phyloP scores from a whole-genome alignment of 2,888 invertebrate species.

The Lingula anatina region DNA sequence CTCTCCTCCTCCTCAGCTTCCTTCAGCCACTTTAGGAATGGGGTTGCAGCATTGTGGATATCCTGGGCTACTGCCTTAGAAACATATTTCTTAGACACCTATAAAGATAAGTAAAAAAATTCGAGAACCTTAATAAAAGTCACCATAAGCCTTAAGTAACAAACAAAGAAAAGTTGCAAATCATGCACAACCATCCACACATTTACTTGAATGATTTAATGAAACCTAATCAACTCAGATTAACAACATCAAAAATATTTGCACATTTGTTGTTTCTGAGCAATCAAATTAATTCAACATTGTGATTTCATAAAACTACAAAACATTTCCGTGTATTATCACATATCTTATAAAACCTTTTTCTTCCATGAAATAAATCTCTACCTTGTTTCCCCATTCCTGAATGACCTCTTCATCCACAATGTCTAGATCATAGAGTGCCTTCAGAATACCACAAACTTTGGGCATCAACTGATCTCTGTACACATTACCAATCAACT shows the following conservation, averaged over 20 bases:
- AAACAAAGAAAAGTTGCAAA: background rate
- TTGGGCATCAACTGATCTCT: slow-evolving; percentile 72
- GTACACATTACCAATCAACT: slow-evolving; percentile 75
- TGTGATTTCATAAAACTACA: no score
- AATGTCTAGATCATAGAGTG: slow-evolving; percentile 91
- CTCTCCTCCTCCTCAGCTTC: slow-evolving; percentile 87
- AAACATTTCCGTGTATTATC: no score
- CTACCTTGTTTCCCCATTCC: slow-evolving; percentile 93
- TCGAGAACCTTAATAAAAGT: no score
- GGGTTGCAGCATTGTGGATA: slow-evolving; percentile 85
- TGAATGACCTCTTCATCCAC: slow-evolving; percentile 89
- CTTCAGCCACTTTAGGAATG: slow-evolving; percentile 93
- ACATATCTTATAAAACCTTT: no score
- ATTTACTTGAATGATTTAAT: no score
- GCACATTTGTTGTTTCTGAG: no score
- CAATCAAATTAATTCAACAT: no score
- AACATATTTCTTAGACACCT: slow-evolving; percentile 79
- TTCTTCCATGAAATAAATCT: no score
- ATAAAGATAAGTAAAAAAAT: slow-evolving; percentile 12
- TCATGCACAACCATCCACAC: background rate
- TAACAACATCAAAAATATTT: no score
- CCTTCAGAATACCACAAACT: slow-evolving; percentile 81
- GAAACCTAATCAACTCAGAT: no score
- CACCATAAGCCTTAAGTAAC: no score
- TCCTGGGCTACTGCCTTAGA: slow-evolving; percentile 75